Evolutionary conservation across 2,888 invertebrate species (phyloP), one percentile per base, ranked within the genome.

Genomic region (Nomada goodeniana): DNA sequence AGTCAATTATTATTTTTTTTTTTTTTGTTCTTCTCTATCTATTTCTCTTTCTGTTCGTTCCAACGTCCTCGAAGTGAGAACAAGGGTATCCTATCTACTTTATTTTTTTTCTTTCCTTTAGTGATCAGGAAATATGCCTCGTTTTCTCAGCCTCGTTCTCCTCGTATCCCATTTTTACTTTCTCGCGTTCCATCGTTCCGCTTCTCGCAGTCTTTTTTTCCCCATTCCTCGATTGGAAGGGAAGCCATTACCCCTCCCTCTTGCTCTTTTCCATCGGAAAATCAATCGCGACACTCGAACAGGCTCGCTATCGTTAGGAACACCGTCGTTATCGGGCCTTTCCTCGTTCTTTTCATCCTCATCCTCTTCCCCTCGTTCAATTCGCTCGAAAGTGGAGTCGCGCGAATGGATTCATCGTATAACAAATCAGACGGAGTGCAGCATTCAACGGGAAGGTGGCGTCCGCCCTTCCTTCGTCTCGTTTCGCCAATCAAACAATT

Each of bases 401-500:
- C 77, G 76, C 75, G 77, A 82, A 83, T 67, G 82, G 82, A 64
- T 60, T 73, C 71, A 44, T 82, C 75, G 63, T 64, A 55, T 76
- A 83, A 82, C 57, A 82, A 84, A 84, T 82, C 68, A 84, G 83
- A 87, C 86, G 85, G 85, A 86, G 86, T 86, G 72, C 42, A 75
- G 75, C 75, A 29, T 77, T 63, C 65, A 76, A 67, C 59, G 73
- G 75, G 69, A 76, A 71, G 73, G 70, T 23, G 81, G 76, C 64
- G 59, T 77, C 59, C 53, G 64, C 44, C 78, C 67, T 63, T 78
- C 76, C 47, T 29, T 11, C 47, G 1, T 59, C 57, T n/a, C 23
- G 69, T 5, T 18, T 57, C 15, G 26, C 23, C 20, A 57, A 42
- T 29, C 57, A 52, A 67, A 11, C 53, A 10, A 4, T 36, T 29